phyloP scores from a whole-genome alignment of 2,113 vertebrate species.

The Cottus gobio region DNA sequence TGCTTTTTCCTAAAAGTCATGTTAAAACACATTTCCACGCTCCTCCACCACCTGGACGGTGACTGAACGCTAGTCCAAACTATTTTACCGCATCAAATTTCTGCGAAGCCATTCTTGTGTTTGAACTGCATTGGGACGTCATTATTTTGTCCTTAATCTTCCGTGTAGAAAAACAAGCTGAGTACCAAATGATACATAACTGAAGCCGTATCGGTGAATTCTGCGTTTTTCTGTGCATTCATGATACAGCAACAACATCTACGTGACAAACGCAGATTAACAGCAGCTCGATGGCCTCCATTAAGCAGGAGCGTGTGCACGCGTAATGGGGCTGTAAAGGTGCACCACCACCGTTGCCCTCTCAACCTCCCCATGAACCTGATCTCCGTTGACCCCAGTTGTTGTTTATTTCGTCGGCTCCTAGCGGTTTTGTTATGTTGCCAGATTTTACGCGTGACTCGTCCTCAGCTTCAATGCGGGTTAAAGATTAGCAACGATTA shows the following conservation, averaged over 20 bases:
- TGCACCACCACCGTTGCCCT: conserved; percentile 32
- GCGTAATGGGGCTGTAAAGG: background rate
- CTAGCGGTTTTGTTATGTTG: conserved; percentile 2
- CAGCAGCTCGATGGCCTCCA: background rate
- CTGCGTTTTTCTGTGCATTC: background rate
- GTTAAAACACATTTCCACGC: background rate
- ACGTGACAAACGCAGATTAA: background rate
- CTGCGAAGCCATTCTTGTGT: background rate
- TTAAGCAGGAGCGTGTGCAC: background rate
- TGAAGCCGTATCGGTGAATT: background rate
- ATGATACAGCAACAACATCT: background rate
- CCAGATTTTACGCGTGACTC: background rate
- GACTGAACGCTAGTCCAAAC: background rate
- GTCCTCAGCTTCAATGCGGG: background rate
- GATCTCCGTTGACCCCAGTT: conserved; percentile 1
- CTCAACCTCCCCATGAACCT: conserved; percentile 4
- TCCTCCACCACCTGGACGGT: background rate
- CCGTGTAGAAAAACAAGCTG: background rate
- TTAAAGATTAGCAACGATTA: background rate
- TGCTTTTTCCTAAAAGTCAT: background rate
- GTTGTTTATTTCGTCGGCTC: conserved; percentile 12
- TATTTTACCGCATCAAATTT: background rate
- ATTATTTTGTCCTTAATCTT: too few species aligned
- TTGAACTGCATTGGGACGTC: background rate
- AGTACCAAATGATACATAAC: background rate